Base-by-base conservation (phyloP, 2,888 invertebrate genomes). In the Shargacucullia verbasci region DNA sequence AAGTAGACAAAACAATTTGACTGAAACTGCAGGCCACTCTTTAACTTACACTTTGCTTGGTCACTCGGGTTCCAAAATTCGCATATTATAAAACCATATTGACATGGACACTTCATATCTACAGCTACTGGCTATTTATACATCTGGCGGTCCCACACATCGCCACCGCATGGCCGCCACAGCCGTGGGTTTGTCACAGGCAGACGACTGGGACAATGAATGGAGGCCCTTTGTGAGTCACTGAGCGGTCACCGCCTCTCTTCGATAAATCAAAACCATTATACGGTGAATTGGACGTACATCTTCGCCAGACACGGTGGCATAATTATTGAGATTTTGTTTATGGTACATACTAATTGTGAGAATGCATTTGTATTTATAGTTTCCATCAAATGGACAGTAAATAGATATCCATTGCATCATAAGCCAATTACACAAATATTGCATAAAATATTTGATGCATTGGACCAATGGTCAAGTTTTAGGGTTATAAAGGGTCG, bases 231-330 rank as follows among this genome's bases (percentile, higher is more conserved):
- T 75, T 72, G 73, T 72, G 62, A 68, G 34, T 41, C 38, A 48
- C 47, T 59, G 50, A 47, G 35, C 37, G 47, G 45, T 31, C 10
- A 35, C 55, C 70, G 58, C 63, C 55, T 50, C 60, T 55, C 46
- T 34, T 46, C 75, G 49, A 73, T 73, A 75, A 72, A 73, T 72
- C 73, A 72, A 58, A 63, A 48, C 61, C 53, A 65, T 70, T 73
- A 73, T 73, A 48, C 58, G 40, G 44, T 11, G 53, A 34, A 59
- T 37, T 48, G 47, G 40, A 53, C 29, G 59, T 46, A 46, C 37
- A 33, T 43, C 13, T 38, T 49, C 41, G 25, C 49, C 20, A 35
- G 35, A 38, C 14, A n/a, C 1, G 35, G 43, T 15, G 14, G 34
- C 35, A 34, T 52, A 49, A 48, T 49, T 61, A 39, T 48, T 14